A percentile compares a stretch with the other conserved stretches of the same genome.
Evolutionary conservation across 2,888 invertebrate species (phyloP).

Genomic region (Andrena minutula): DNA sequence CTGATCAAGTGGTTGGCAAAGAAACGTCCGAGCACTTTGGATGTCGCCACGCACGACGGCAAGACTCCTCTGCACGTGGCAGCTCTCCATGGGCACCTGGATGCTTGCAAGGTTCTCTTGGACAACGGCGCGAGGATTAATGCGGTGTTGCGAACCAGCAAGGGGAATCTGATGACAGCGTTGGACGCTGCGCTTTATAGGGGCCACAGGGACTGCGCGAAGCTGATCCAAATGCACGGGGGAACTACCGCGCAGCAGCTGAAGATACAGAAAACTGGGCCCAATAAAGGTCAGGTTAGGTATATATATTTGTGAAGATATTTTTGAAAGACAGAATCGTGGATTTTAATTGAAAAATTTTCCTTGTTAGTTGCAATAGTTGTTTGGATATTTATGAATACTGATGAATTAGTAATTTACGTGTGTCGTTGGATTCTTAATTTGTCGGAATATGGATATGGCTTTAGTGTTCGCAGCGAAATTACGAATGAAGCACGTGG

Average conservation of each 20-base stretch:
- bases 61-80: constrained; percentile 97
- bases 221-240: constrained; percentile 96
- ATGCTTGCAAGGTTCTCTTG: constrained; percentile 94
- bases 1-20: constrained; percentile 95
- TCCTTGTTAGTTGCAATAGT: no score
- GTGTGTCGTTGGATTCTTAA: background rate
- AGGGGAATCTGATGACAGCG: constrained; percentile 95
- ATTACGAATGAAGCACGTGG: constrained; percentile 79
- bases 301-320: constrained; percentile 31
- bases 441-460: background rate
- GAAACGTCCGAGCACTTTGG: constrained; percentile 93
- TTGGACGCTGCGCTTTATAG: constrained; percentile 95
- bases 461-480: constrained; percentile 79
- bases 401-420: background rate
- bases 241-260: constrained; percentile 90
- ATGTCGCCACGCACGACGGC: constrained; percentile 96
- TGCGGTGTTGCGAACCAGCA: constrained; percentile 92
- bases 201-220: constrained; percentile 95
- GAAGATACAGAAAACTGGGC: constrained; percentile 71
- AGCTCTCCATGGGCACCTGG: constrained; percentile 96
- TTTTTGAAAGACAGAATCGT: background rate
- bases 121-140: constrained; percentile 95
- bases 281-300: constrained; percentile 77
- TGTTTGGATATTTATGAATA: no score
- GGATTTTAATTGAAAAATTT: no score